These are phyloP conservation scores for Gymnothorax reevesii DNA, from an alignment of 2,797 vertebrate species.

Conservation along the genomic window DNA sequence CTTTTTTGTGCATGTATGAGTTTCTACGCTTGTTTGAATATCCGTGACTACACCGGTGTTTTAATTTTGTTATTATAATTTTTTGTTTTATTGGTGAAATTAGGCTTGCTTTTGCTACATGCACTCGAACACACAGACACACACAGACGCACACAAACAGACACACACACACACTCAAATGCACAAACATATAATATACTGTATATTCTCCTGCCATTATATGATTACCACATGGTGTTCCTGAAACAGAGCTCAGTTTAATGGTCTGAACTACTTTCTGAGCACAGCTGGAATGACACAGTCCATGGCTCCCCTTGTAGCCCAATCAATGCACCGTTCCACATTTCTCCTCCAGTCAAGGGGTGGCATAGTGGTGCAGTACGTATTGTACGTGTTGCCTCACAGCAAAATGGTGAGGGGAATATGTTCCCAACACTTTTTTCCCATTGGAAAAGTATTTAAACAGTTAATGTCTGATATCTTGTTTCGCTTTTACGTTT, in stretches of 20 bases:
- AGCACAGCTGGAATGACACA: slow-evolving; percentile 18
- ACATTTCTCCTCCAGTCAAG: background rate
- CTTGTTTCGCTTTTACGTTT: too few relatives aligned
- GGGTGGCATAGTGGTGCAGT: too few relatives aligned
- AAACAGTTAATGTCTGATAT: too few relatives aligned
- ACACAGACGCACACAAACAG: background rate
- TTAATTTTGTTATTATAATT: too few relatives aligned
- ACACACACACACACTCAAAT: background rate
- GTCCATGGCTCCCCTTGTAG: slow-evolving; percentile 6
- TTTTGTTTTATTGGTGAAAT: background rate
- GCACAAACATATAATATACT: background rate
- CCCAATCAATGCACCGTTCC: slow-evolving; percentile 10
- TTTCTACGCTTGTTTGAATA: background rate
- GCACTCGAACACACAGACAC: background rate
- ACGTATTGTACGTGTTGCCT: too few relatives aligned
- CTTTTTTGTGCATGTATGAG: background rate
- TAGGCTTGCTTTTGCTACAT: background rate
- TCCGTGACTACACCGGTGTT: background rate
- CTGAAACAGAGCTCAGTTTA: background rate
- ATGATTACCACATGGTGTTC: background rate
- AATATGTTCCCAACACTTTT: too few relatives aligned
- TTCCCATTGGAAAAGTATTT: too few relatives aligned
- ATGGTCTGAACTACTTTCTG: slow-evolving; percentile 9
- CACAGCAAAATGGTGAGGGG: too few relatives aligned
- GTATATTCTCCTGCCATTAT: background rate